phyloP scores from a whole-genome alignment of 2,888 invertebrate genomes.

The Caenorhabditis imperialis region DNA sequence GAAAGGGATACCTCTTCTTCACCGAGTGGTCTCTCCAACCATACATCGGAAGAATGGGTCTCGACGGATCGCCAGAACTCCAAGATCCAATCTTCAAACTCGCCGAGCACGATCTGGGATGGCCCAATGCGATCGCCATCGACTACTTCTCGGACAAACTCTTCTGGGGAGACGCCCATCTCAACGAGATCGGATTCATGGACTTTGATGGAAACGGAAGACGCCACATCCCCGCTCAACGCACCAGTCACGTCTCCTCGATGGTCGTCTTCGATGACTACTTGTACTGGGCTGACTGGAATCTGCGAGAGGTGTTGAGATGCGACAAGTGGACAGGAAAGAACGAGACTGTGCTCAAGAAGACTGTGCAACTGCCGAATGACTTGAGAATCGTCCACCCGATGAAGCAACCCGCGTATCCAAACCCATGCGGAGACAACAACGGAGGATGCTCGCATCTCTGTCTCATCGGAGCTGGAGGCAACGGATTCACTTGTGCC shows the following conservation, averaged over 20 bases:
- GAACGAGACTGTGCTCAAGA: conserved; percentile 75
- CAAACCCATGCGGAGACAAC: conserved; percentile 91
- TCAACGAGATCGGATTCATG: conserved; percentile 90
- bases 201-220: conserved; percentile 65
- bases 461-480: conserved; percentile 85
- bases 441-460: conserved; percentile 97
- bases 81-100: conserved; percentile 80
- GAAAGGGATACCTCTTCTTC: conserved; percentile 86
- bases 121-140: conserved; percentile 97
- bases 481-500: conserved; percentile 85
- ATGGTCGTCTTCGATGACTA: conserved; percentile 93
- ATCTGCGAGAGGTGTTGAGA: conserved; percentile 87
- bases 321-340: conserved; percentile 90
- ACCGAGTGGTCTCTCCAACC: conserved; percentile 92
- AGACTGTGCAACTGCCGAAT: conserved; percentile 77
- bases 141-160: conserved; percentile 92
- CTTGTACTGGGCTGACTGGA: conserved; percentile 98
- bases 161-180: conserved; percentile 96
- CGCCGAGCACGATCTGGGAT: conserved; percentile 93
- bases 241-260: conserved; percentile 88
- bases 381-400: conserved; percentile 76
- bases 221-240: conserved; percentile 69
- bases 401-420: conserved; percentile 84
- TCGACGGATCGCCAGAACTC: conserved; percentile 87
- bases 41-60: conserved; percentile 94